Percentiles rank a stretch among this genome's conserved stretches.
phyloP scores from a whole-genome alignment of 1,140 invertebrate species.

The Spodoptera litura region DNA sequence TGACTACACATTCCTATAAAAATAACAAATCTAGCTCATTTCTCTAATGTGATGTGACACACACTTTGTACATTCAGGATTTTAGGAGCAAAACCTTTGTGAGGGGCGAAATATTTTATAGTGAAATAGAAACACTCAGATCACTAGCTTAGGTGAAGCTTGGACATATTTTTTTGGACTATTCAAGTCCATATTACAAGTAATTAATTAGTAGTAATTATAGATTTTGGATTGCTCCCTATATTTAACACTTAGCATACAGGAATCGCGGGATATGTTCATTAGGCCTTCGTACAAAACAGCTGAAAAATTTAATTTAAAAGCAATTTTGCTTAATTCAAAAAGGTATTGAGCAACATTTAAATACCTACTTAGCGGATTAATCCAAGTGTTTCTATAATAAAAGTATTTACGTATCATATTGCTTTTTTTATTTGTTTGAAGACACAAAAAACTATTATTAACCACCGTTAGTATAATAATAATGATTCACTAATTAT shows the following conservation, averaged over 20 bases:
- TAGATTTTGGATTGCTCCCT: too few species aligned
- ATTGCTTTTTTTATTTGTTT: conserved; percentile 7
- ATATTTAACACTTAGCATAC: conserved; percentile 8
- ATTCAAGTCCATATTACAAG: not conserved
- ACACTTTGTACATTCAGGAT: conserved; percentile 83
- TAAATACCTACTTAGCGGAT: conserved; percentile 12
- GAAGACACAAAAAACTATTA: too few species aligned
- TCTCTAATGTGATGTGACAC: conserved; percentile 65
- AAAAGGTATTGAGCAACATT: conserved; percentile 42
- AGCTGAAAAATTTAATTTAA: conserved; percentile 19
- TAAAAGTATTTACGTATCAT: conserved; percentile 18
- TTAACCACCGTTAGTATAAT: too few species aligned
- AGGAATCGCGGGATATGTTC: conserved; percentile 18
- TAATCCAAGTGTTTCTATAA: conserved; percentile 32
- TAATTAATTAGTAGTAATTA: too few species aligned
- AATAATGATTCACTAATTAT: too few species aligned
- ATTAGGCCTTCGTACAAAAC: conserved; percentile 30
- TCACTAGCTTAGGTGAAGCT: not conserved
- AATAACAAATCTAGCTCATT: conserved; percentile 64
- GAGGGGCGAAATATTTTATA: conserved; percentile 21
- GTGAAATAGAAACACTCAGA: conserved; percentile 14
- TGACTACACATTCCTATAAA: conserved; percentile 53
- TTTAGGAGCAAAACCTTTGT: conserved; percentile 68
- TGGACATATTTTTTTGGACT: not conserved
- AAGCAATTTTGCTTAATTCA: not conserved